Evolutionary conservation across 2,797 vertebrate genomes (phyloP).

Genomic region (Malurus splendens): DNA sequence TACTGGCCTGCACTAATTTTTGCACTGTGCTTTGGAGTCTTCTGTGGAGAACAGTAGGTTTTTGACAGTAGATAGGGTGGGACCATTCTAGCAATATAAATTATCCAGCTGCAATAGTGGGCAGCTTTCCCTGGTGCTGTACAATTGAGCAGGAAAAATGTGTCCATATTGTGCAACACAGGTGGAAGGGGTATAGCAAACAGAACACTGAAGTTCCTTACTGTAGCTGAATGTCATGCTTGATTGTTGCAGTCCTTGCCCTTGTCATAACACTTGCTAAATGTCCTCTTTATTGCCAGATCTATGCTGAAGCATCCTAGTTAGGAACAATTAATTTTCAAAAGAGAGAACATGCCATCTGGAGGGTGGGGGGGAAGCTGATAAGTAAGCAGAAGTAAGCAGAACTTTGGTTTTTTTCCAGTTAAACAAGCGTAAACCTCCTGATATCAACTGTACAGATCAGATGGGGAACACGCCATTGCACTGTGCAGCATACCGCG

Average conservation of each 20-base stretch:
- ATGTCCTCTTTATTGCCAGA: not conserved
- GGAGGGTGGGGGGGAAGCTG: not conserved
- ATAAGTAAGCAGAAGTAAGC: not conserved
- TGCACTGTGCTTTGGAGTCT: not conserved
- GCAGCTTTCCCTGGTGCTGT: not conserved
- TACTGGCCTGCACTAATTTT: not conserved
- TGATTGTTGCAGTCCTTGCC: not conserved
- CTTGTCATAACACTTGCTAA: not conserved
- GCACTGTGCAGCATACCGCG: conserved; percentile 89
- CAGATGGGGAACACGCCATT: conserved; percentile 87
- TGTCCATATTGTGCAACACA: not conserved
- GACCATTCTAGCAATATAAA: not conserved
- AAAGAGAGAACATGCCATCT: not conserved
- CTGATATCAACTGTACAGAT: conserved; percentile 85
- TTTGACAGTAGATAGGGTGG: not conserved
- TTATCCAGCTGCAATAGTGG: not conserved
- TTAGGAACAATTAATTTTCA: not conserved
- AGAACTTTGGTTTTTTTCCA: conserved; percentile 31
- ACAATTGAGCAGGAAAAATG: not conserved
- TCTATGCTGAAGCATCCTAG: not conserved
- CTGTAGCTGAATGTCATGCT: not conserved
- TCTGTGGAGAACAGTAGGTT: not conserved
- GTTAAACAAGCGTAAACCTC: conserved; percentile 78
- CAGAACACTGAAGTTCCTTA: not conserved
- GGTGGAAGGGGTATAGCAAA: not conserved